Evolutionary conservation across 35 echinoderm and acorn worm species (phyloP), one percentile per base, ranked within the genome.

Genomic region (Hemicentrotus pulcherrimus): DNA sequence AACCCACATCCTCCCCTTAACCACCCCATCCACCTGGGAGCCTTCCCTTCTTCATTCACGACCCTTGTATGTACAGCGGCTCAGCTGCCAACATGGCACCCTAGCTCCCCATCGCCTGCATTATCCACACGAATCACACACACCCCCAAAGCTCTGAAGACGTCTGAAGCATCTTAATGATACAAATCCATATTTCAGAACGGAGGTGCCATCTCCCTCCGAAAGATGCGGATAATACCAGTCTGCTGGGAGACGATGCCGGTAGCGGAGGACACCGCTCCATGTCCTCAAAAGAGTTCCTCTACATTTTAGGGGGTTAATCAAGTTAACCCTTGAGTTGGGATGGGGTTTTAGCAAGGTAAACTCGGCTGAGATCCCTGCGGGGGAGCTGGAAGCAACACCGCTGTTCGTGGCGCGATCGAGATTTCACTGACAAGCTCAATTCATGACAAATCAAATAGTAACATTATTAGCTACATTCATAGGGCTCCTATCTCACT

Each of bases 241-340:
- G 1, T 78, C 65, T 78, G 4, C 65, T 78, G 65, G 65, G 65
- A 78, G 65, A 78, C 65, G 19, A 22, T 78, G 65, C 65, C 22
- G 65, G 22, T 22, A 24, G 65, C 65, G 65, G 65, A 78, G 19
- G 65, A n/a, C 65, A n/a, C 65, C 19, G 65, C 65, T 78, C 19
- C 19, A 4, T n/a, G 65, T 41, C 35, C 35, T 78, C 65, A 78
- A 78, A 78, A 78, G 6, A 28, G 65, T 78, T 78, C 65, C 65
- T 78, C 19, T 8, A 78, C 6, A 0, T 78, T 78, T 78, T 78
- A 78, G 65, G 18, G 65, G 88, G 88, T 90, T 90, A 90, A 90
- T 90, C 88, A 90, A 90, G 32, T 90, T 90, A 90, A 90, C 88
- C 88, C 32, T 24, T 13, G 88, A 41, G 46, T 16, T 90, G 88